Evolutionary conservation across 1,140 invertebrate genomes (phyloP).

Genomic region (silkworm (Bombyx mori)): DNA sequence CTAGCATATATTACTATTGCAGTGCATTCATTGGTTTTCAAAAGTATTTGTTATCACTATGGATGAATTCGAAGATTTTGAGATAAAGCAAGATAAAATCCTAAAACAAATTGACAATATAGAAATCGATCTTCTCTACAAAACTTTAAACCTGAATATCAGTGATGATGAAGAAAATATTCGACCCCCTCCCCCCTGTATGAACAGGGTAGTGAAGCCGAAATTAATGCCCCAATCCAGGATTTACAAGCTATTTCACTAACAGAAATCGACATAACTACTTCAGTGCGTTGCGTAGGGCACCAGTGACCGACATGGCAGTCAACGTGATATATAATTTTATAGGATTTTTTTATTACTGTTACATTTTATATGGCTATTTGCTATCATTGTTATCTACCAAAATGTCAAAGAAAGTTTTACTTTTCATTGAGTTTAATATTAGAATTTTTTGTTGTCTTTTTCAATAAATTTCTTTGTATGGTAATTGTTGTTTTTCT

Average conservation of each 20-base stretch:
- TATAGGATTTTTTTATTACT: conserved; percentile 14
- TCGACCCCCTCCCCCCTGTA: conserved; percentile 1
- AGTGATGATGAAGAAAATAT: conserved; percentile 3
- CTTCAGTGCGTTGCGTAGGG: too few species aligned
- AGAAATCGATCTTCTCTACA: too few species aligned
- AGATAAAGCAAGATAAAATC: background rate
- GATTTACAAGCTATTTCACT: conserved; percentile 14
- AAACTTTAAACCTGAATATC: background rate
- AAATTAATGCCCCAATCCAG: conserved; percentile 16
- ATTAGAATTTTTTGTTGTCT: conserved; percentile 1
- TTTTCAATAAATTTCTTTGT: conserved; percentile 11
- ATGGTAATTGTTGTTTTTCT: conserved; percentile 22
- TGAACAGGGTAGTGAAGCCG: conserved; percentile 13
- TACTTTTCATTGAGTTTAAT: conserved; percentile 11
- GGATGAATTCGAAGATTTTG: too few species aligned
- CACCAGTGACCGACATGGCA: background rate
- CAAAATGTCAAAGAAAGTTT: conserved; percentile 14
- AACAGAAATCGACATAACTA: background rate
- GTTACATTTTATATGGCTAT: conserved; percentile 12
- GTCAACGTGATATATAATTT: conserved; percentile 13
- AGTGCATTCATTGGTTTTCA: conserved; percentile 7
- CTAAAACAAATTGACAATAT: background rate
- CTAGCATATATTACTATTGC: background rate
- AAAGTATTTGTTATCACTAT: background rate
- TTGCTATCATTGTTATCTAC: conserved; percentile 14